A percentile compares a stretch with the other conserved stretches of the same genome.
Evolutionary conservation across 2,797 vertebrate species (phyloP).

Genomic region (Holocentrus rufus): DNA sequence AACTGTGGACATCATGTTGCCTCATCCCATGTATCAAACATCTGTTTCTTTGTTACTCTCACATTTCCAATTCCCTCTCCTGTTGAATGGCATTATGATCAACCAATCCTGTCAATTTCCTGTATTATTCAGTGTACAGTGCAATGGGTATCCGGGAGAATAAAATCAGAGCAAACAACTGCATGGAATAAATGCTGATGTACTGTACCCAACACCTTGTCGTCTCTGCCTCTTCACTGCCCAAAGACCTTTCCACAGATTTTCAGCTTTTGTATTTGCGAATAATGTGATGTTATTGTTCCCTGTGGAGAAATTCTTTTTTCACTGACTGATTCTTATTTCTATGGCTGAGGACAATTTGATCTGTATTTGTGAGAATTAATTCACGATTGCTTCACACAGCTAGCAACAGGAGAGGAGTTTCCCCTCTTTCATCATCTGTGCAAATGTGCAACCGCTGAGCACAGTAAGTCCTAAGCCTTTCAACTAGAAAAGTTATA

Average conservation of each 20-base stretch:
- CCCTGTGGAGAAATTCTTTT: no score
- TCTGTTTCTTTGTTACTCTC: slow-evolving; percentile 73
- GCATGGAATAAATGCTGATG: slow-evolving; percentile 98
- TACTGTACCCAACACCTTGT: slow-evolving; percentile 81
- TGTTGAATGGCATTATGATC: slow-evolving; percentile 83
- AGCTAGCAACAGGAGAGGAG: no score
- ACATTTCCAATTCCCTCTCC: slow-evolving; percentile 64
- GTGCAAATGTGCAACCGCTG: no score
- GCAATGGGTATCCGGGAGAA: slow-evolving; percentile 86
- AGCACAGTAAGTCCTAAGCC: no score
- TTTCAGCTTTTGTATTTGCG: not conserved
- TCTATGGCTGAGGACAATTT: no score
- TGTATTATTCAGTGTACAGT: slow-evolving; percentile 89
- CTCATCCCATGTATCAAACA: slow-evolving; percentile 62
- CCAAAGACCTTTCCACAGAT: not conserved
- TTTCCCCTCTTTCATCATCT: no score
- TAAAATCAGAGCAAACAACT: slow-evolving; percentile 91
- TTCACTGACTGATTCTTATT: no score
- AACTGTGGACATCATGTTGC: slow-evolving; percentile 75
- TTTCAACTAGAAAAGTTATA: no score
- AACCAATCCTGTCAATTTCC: slow-evolving; percentile 85
- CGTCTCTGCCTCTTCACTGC: slow-evolving; percentile 39
- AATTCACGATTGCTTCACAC: no score
- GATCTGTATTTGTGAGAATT: no score
- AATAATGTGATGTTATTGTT: no score